A percentile compares a stretch with the other conserved stretches of the same genome.
Conservation (phyloP, 1,140 invertebrate genomes). For the Cyclargus thomasi region DNA sequence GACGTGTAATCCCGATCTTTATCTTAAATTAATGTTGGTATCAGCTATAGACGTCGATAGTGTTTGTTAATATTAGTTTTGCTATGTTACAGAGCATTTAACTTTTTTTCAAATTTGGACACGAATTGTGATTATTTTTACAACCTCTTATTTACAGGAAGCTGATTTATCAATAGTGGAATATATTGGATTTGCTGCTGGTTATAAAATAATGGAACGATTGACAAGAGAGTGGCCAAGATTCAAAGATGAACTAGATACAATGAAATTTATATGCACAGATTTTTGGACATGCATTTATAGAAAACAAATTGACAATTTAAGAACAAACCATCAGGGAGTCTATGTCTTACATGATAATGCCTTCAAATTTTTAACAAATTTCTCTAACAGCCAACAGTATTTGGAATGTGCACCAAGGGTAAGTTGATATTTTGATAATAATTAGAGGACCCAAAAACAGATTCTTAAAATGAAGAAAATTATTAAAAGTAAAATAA, state of each 20-base stretch:
- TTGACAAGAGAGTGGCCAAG: conserved; percentile 93
- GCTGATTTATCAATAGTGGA: conserved; percentile 91
- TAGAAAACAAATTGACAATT: conserved; percentile 98
- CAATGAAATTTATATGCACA: conserved; percentile 99
- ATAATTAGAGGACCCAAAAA: no score
- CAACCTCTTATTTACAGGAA: conserved; percentile 73
- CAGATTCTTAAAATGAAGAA: neutral
- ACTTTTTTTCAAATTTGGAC: no score
- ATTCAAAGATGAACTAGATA: conserved; percentile 98
- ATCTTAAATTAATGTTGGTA: no score
- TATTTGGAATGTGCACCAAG: conserved; percentile 93
- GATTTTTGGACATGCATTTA: conserved; percentile 98
- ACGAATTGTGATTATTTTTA: neutral
- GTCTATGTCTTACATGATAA: conserved; percentile 99
- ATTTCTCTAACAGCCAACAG: conserved; percentile 91
- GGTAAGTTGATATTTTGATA: conserved; percentile 61
- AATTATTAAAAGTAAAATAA: neutral
- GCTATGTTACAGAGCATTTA: no score
- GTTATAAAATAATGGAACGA: conserved; percentile 94
- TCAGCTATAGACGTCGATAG: no score
- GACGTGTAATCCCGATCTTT: no score
- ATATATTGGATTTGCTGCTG: conserved; percentile 93
- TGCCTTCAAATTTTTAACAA: conserved; percentile 91
- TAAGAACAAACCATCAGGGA: conserved; percentile 98
- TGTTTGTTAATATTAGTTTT: no score